Evolutionary conservation across 2,113 vertebrate species (phyloP), one percentile per base, ranked within the genome.

Genomic region (Lates calcarifer): DNA sequence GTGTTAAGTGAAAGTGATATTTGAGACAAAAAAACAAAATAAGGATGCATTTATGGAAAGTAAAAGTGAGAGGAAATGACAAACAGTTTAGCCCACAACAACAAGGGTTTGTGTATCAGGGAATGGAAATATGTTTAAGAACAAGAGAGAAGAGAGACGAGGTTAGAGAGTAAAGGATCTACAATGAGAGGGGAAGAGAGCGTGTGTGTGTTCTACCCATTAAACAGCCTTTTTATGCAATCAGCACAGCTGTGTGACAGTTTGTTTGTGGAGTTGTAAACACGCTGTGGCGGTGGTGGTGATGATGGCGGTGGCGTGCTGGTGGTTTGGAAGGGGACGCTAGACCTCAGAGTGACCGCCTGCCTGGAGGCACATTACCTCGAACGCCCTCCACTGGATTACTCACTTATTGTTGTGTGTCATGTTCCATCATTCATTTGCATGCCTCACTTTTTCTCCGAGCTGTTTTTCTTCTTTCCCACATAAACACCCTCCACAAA

Each of bases 251-350:
- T 0, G 62, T 28, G 60, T 90, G 91, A 89, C 87, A 82, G 64
- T 84, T 79, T 90, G 83, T 91, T 90, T 91, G 82, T 43, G 69
- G 58, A 81, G 66, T 53, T 89, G 74, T 89, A 86, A 92, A 91
- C 82, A 88, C 70, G 49, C 74, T 66, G 62, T 35, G 57, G 74
- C 31, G 31, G 74, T 77, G 72, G 72, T 7, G 41, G 51, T 60
- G 84, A 65, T 66, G 72, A 45, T 29, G 67, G 78, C 35, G 18
- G 74, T 60, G 60, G 49, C 39, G 35, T 57, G 84, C 43, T 55
- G 75, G 31, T 64, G 72, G 81, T 88, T 82, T 79, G 55, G 77
- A 77, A 77, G 69, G 70, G 47, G 73, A 69, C n/a, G 4, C 17
- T 37, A 15, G 64, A 80, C n/a, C 41, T 51, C 75, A 13, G 45